Conservation (phyloP, 1,140 invertebrate genomes). For the Dreissena polymorpha region DNA sequence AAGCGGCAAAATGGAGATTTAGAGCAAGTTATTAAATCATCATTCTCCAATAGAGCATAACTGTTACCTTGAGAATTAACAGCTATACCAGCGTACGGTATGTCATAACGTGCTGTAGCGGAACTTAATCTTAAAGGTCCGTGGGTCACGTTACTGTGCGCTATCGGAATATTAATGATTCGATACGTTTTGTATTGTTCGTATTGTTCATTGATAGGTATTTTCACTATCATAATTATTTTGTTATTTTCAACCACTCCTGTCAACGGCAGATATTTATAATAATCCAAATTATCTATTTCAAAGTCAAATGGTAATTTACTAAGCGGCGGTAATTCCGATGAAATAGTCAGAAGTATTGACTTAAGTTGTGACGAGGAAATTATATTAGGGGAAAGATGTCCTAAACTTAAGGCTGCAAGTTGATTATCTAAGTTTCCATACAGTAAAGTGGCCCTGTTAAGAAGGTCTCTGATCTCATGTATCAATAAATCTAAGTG, state of each 20-base stretch:
- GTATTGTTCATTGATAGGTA: constrained; percentile 1
- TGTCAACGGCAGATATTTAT: not conserved
- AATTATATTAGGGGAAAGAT: not conserved
- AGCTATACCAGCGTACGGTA: not conserved
- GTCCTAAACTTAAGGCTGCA: not conserved
- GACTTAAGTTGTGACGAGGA: not conserved
- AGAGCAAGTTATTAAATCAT: constrained; percentile 1
- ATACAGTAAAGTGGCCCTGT: not conserved
- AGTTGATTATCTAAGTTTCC: constrained; percentile 4
- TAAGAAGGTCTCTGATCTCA: not conserved
- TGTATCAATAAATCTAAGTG: constrained; percentile 4
- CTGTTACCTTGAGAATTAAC: not conserved
- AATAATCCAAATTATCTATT: not conserved
- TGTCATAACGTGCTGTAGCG: not conserved
- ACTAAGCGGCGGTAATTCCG: not conserved
- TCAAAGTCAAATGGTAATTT: not conserved
- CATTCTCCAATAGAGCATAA: not conserved
- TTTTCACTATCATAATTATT: not conserved
- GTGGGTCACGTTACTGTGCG: not conserved
- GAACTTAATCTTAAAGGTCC: not conserved
- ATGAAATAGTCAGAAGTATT: not conserved
- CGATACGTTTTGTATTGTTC: not conserved
- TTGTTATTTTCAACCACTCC: not conserved
- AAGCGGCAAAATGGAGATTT: not conserved
- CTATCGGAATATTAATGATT: not conserved